phyloP scores from a whole-genome alignment of 2,797 vertebrate species.

The Syngnathus acus region DNA sequence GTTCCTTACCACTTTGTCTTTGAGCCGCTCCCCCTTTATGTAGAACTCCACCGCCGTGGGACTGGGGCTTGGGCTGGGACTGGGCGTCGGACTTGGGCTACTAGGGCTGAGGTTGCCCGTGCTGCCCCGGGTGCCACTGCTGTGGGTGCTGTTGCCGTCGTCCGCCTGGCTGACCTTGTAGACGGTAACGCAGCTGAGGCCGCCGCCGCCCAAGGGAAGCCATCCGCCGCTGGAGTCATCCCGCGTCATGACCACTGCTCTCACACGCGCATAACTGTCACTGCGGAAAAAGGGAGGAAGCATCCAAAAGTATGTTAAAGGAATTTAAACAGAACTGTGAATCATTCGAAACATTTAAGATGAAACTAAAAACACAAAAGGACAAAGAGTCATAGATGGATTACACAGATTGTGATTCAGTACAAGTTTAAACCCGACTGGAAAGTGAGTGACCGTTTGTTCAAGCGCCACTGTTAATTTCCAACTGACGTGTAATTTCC shows the following conservation, averaged over 20 bases:
- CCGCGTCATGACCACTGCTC: slow-evolving; percentile 99
- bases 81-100: slow-evolving; percentile 61
- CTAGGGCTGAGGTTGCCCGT: slow-evolving; percentile 75
- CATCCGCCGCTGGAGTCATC: slow-evolving; percentile 99
- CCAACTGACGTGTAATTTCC: slow-evolving; percentile 11
- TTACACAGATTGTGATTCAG: not conserved
- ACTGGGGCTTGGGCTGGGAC: slow-evolving; percentile 52
- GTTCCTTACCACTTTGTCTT: slow-evolving; percentile 91
- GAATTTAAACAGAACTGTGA: not conserved
- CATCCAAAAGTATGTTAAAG: not conserved
- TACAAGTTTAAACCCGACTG: not conserved
- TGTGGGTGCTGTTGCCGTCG: slow-evolving; percentile 79
- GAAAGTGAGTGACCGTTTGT: slow-evolving; percentile 59
- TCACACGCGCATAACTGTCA: slow-evolving; percentile 96
- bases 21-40: slow-evolving; percentile 96
- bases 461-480: slow-evolving; percentile 30
- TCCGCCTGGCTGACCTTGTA: slow-evolving; percentile 88
- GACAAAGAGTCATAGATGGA: not conserved
- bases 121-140: slow-evolving; percentile 59
- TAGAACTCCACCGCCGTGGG: slow-evolving; percentile 78
- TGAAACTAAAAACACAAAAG: no score
- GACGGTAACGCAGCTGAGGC: slow-evolving; percentile 95
- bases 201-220: slow-evolving; percentile 92
- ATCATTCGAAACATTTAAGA: no score
- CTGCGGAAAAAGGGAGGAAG: slow-evolving; percentile 58